Conservation (phyloP, 2,797 vertebrate genomes). For the Fratercula arctica region DNA sequence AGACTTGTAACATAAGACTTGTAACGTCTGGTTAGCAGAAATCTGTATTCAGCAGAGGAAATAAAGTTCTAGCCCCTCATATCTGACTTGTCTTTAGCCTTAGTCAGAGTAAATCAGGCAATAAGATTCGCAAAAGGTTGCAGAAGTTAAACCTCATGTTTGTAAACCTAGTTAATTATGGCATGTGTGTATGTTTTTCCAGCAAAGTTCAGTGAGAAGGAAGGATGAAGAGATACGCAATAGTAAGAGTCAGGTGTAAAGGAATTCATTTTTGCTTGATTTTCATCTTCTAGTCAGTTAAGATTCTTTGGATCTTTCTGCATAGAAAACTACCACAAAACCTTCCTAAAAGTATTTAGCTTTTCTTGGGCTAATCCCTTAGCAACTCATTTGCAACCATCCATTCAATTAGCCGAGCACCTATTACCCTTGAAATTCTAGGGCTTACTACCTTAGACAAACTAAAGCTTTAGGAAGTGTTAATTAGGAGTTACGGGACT, state of each 20-base stretch:
- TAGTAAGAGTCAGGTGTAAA: neutral
- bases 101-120: neutral
- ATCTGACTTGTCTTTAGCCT: neutral
- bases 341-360: neutral
- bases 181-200: neutral
- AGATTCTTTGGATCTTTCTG: neutral
- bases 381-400: constrained; percentile 20
- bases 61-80: neutral
- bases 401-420: neutral
- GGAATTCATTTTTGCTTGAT: neutral
- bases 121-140: neutral
- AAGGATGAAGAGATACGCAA: neutral
- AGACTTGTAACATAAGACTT: neutral
- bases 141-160: neutral
- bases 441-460: neutral
- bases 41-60: neutral
- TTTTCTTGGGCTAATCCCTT: constrained; percentile 34
- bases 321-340: neutral
- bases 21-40: neutral
- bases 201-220: neutral
- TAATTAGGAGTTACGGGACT: constrained; percentile 51
- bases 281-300: neutral
- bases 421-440: constrained; percentile 35
- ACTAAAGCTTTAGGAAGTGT: constrained; percentile 22
- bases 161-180: neutral